A percentile compares a stretch with the other conserved stretches of the same genome.
Evolutionary conservation across 2,888 invertebrate genomes (phyloP).

Genomic region (Trachelus stipa): DNA sequence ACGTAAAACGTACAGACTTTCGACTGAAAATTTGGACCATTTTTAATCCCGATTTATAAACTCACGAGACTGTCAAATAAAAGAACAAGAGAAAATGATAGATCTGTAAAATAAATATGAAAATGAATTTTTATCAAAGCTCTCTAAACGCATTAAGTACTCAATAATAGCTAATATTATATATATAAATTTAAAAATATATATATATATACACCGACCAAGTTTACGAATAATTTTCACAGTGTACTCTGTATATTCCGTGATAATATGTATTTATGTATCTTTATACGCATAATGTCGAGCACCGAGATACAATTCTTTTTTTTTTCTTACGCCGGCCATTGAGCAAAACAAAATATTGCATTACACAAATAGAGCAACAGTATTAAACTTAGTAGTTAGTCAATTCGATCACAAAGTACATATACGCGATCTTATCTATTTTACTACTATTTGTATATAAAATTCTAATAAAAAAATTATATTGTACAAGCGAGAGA

Average conservation of each 20-base stretch:
- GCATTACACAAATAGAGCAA: conserved; percentile 39
- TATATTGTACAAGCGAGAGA: conserved; percentile 36
- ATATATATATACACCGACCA: background rate
- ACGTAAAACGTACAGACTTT: background rate
- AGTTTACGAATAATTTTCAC: background rate
- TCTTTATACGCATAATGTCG: background rate
- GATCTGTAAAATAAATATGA: no score
- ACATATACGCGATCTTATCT: conserved; percentile 38
- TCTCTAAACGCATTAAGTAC: background rate
- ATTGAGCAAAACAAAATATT: conserved; percentile 23
- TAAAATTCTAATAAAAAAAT: conserved; percentile 55
- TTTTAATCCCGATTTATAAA: background rate
- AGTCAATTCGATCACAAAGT: conserved; percentile 40
- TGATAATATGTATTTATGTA: background rate
- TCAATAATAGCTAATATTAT: background rate
- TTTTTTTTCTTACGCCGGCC: conserved; percentile 20
- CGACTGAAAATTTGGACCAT: background rate
- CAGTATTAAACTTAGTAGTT: conserved; percentile 56
- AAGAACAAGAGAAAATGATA: no score
- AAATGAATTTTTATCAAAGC: background rate
- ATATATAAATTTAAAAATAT: background rate
- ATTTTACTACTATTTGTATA: conserved; percentile 59
- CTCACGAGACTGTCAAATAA: no score
- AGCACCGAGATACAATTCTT: conserved; percentile 3
- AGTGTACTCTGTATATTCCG: background rate